Evolutionary conservation across 2,797 vertebrate genomes (phyloP), one percentile per base, ranked within the genome.

Genomic region (Xiphophorus birchmanni): DNA sequence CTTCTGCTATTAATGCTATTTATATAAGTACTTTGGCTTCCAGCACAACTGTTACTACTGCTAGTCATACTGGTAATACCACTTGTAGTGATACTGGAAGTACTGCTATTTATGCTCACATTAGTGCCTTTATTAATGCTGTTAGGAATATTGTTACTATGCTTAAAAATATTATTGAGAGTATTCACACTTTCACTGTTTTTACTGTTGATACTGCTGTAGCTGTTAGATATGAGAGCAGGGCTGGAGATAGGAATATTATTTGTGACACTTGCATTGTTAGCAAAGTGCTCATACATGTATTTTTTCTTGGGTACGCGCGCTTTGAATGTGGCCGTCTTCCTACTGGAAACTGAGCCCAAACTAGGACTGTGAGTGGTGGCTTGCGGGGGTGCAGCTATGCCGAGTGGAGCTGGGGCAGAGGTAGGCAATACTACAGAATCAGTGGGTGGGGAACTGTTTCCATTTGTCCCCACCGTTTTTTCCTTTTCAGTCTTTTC

Each of bases 271-370:
- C 83, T 91, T 82, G 90, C 78, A 67, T 88, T 94, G 83, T 90
- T 94, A 52, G 88, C 92, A 89, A 95, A 91, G 84, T 96, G 96
- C 87, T 97, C 97, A 75, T 95, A 97, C 5, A 96, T 95, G 80
- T 96, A 95, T 87, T 97, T 96, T 81, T 93, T 96, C 89, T 98
- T 97, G 80, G 97, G 97, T 0, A 97, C 93, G 23, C 97, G 96
- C 26, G 97, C 96, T 92, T 98, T 98, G 85, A 98, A 98, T 1
- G 97, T 97, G 90, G 97, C 97, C 0, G 97, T 98, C 94, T 98
- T 98, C 73, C 97, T 95, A 83, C 96, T 98, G 17, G 96, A 96
- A 75, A 93, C 93, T 35, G 95, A 95, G 87, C 86, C 91, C 79
- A 90, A 81, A 85, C 88, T 83, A 45, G 94, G 92, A 85, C 82